Evolutionary conservation across 2,888 invertebrate genomes (phyloP), one percentile per base, ranked within the genome.

Genomic region (Saturnia pavonia): DNA sequence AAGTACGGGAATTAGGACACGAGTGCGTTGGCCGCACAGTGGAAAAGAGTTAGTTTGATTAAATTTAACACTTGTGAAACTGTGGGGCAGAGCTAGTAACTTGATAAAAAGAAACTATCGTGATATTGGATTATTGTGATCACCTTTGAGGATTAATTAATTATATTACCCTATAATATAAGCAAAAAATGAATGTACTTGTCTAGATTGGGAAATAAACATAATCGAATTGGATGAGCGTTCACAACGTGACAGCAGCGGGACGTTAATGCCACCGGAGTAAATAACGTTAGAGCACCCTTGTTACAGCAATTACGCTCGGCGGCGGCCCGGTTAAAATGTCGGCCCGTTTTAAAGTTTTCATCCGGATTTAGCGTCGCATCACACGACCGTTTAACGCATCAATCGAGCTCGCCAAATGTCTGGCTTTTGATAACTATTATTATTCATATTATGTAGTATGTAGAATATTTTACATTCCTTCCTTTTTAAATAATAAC

Each of bases 231-330:
- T 79, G 79, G 83, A 87, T 85, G 80, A 81, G 85, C 85, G 86
- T 85, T 82, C 84, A 80, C 80, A 79, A 84, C 88, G 87, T 86
- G 88, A 88, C 88, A 85, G 85, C 83, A 82, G 81, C 83, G 82
- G 88, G 86, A 87, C 88, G 85, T 87, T 90, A 91, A 90, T 89
- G 88, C 88, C 85, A 81, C 84, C 81, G 84, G 88, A 88, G 89
- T 89, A 91, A 91, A 92, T 90, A 88, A 90, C 85, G 90, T 91
- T 92, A 90, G 89, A 91, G 90, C 86, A 90, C 91, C 90, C 91
- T 91, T 90, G 92, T 92, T 91, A 88, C 88, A 87, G 88, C 89
- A 90, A 91, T 91, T 91, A 91, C 86, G 85, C 76, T 78, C 75
- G 83, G 77, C 75, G 83, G 77, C 76, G 75, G 76, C 74, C 76